Base-by-base conservation (phyloP, 2,888 invertebrate species). In the Fragum sueziense region DNA sequence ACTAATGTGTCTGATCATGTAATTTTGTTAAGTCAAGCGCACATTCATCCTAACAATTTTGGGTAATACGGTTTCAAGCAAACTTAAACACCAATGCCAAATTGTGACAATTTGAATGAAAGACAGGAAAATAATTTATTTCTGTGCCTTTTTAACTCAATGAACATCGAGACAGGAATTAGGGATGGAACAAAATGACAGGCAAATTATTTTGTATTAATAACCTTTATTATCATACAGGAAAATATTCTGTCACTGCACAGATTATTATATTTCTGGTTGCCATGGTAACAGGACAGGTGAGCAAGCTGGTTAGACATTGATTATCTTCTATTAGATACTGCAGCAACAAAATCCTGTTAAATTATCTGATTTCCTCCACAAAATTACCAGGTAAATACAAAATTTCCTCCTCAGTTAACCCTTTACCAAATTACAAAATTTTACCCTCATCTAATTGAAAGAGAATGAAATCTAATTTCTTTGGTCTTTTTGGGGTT, bases 301-400 rank as follows among this genome's bases (percentile, higher is more conserved):
- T 69, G 69, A 65, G 41, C 52, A 69, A 31, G 31, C 51, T 31
- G 52, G 6, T 52, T 51, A 51, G 22, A 9, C 51, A 69, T 69
- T 69, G 69, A 69, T 69, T 69, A 69, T 69, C 33, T 51, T 9
- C 20, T 20, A 69, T 69, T 51, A 69, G 52, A 33, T 52, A 52
- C 69, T 52, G 52, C 29, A 34, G 41, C 41, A 65, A 65, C 65
- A 65, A 41, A 65, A 65, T 65, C 65, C 65, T 37, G 65, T 33
- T 65, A 65, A 65, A 65, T 65, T 65, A 65, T 65, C 65, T 65
- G 65, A 65, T 65, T 65, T 65, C 65, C 65, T 65, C 25, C 65
- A 22, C 65, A 65, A 27, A 65, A 65, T 65, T 65, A 65, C 65
- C 65, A 65, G 65, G 65, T 65, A 65, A 65, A 65, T 65, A 65